Base-by-base conservation (phyloP, 2,113 vertebrate species). In the Phalacrocorax carbo region DNA sequence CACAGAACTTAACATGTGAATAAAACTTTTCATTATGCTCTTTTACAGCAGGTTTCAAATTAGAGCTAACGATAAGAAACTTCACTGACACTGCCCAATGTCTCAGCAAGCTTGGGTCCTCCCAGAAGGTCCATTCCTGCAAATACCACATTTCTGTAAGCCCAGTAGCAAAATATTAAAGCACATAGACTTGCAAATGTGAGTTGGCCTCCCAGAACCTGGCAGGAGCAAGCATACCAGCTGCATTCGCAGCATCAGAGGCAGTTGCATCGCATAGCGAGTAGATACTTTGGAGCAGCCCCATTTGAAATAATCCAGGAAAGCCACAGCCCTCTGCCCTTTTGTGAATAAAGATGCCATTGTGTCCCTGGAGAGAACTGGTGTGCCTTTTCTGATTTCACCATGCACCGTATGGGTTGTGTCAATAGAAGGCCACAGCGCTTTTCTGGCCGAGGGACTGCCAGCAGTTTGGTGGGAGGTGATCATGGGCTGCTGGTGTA, bases 151-250 rank as follows among this genome's bases (percentile, higher is more conserved):
- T 70, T 93, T 82, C 46, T 83, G 22, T 65, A 42, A 88, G 64
- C 36, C 71, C 51, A 36, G 66, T 29, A 65, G 34, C n/a, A 84
- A 65, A 52, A 34, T 2, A 1, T 40, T 80, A 36, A 71, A 64
- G 40, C 42, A 72, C 18, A 21, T 5, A 52, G 82, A 58, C 36
- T 15, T 25, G 36, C 29, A 52, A 89, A 61, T 86, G 40, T 34
- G 54, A 83, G 32, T 11, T 91, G 55, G 32, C 40, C 51, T 80
- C 60, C 65, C 71, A 54, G 34, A 82, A 70, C 34, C 78, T 93
- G 92, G 91, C 94, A 94, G 55, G 46, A 34, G 13, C 65, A 34
- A 64, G 58, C 66, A 36, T 44, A 52, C n/a, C 83, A 93, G 84
- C 77, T 96, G 95, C 83, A 48, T 38, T 62, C 2, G 3, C 36